phyloP scores from a whole-genome alignment of 2,797 vertebrate species.

The Hipposideros larvatus region DNA sequence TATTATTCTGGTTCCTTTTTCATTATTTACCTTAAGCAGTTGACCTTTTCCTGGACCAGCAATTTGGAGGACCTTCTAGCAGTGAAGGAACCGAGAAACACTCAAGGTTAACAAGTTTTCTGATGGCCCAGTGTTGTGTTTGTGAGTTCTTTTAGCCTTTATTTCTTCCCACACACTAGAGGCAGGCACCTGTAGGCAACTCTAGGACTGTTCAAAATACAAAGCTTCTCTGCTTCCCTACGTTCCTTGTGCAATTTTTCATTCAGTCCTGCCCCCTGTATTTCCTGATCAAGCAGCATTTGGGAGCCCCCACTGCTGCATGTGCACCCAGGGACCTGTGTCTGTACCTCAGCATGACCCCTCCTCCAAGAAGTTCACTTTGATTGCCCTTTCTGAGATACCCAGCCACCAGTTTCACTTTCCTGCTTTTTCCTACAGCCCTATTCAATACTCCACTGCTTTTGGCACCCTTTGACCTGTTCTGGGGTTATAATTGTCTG shows the following conservation, averaged over 20 bases:
- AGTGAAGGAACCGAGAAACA: not conserved
- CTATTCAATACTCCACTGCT: not conserved
- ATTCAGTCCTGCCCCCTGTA: not conserved
- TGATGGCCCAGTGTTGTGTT: not conserved
- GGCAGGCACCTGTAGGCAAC: not conserved
- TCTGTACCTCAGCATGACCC: fast-evolving
- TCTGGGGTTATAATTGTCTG: not conserved
- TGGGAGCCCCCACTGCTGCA: not conserved
- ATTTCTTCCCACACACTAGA: not conserved
- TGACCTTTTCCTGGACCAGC: not conserved
- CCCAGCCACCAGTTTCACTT: not conserved
- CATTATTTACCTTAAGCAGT: not conserved
- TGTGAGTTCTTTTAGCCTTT: not conserved
- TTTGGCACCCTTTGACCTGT: not conserved
- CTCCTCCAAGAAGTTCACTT: not conserved
- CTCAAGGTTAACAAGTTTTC: not conserved
- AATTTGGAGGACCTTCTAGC: not conserved
- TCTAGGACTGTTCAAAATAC: not conserved
- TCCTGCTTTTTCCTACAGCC: not conserved
- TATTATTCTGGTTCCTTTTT: not conserved
- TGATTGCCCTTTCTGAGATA: not conserved
- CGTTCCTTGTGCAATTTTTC: not conserved
- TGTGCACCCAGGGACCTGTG: not conserved
- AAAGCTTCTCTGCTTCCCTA: not conserved
- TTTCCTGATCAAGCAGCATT: not conserved